Evolutionary conservation across 92 coral and sea anemone species (phyloP), one percentile per base, ranked within the genome.

Genomic region (Nematostella vectensis): DNA sequence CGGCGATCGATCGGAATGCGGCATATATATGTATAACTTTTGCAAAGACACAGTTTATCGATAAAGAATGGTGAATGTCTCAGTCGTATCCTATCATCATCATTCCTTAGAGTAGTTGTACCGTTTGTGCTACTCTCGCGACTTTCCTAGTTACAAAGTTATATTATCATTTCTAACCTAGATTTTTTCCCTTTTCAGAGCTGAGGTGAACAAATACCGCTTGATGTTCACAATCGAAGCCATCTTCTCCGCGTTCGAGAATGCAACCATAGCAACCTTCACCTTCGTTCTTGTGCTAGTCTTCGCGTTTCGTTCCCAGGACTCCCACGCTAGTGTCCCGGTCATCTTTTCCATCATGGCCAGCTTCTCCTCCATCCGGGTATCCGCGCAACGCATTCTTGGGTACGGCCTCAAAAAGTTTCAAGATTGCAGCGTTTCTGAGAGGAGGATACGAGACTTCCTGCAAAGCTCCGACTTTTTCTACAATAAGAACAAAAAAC

Each of bases 261-360:
- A 10, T 11, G 12, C 51, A 8, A 45, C 51, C 12, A 11, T 45
- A 8, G 18, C 51, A 11, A 45, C 51, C 4, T 45, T 45, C 23
- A 22, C 51, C 51, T 11, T 45, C 18, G 51, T 45, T 4, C 51
- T 45, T 11, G 12, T 11, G 9, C 51, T 45, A 11, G 51, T 45
- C 23, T 45, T 45, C 51, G 18, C 51, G 4, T 11, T 6, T 9
- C 51, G 51, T 45, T 33, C 15, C 40, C 8, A 33, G 40, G 15
- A 33, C 15, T 33, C 40, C 40, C 11, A 17, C 9, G 51, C 51
- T 4, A 45, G 51, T 22, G 51, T 45, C 12, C 51, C 12, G 23
- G 51, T 6, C 4, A 45, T 45, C 51, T 45, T 45, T 22, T 10
- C 51, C 4, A 22, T 45, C 12, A 45, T 45, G 51, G 51, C 51